These are phyloP conservation scores for Camponotus floridanus DNA, from an alignment of 1,140 invertebrate genomes.

Conservation along the genomic window DNA sequence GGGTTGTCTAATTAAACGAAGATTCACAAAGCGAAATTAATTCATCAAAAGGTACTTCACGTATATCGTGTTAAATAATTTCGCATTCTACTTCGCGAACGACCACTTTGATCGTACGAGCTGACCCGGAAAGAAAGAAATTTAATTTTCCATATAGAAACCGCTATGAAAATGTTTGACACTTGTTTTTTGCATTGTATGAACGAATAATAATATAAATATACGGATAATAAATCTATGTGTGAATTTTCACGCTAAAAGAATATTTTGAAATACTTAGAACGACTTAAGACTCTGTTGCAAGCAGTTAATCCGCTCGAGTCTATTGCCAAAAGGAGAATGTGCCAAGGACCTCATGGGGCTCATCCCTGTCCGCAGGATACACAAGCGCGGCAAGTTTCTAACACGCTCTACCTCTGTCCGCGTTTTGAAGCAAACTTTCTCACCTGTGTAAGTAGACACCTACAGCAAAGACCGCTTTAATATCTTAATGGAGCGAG, in stretches of 20 bases:
- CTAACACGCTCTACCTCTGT: not conserved
- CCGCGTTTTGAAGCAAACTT: conserved; percentile 49
- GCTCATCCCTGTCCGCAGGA: conserved; percentile 31
- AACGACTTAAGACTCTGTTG: conserved; percentile 8
- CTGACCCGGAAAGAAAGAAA: not conserved
- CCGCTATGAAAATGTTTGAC: not conserved
- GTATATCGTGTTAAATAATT: not conserved
- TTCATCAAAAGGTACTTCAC: conserved; percentile 13
- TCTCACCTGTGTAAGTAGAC: conserved; percentile 58
- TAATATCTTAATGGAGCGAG: conserved; percentile 67
- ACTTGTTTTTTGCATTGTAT: not conserved
- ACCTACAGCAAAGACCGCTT: conserved; percentile 38
- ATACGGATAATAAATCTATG: not conserved
- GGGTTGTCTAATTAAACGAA: conserved; percentile 30
- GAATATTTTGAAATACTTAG: not conserved
- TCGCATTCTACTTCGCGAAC: not conserved
- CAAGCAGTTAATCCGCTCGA: conserved; percentile 13
- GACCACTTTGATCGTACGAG: not conserved
- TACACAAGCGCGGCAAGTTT: conserved; percentile 46
- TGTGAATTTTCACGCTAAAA: not conserved
- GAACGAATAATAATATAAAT: not conserved
- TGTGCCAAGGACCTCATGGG: not conserved
- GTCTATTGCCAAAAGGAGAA: conserved; percentile 20
- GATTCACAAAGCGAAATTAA: conserved; percentile 21
- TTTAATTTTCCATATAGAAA: not conserved